Evolutionary conservation across 30 jellyfish, hydroid and myxozoan genomes (phyloP), one percentile per base, ranked within the genome.

Genomic region (Hydra vulgaris): DNA sequence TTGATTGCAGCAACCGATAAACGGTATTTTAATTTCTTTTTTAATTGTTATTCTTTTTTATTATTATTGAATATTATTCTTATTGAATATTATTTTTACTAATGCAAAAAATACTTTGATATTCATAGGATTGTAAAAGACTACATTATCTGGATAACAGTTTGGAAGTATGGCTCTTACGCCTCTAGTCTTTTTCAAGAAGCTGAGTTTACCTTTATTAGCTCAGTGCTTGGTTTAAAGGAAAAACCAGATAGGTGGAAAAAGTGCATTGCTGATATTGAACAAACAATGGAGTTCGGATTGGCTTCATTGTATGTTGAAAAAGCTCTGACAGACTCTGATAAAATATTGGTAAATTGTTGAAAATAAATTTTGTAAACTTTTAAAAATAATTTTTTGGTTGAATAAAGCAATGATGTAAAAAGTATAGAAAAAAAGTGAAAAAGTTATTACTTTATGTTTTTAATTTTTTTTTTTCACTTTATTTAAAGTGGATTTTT

Each of bases 271-370:
- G 73, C 73, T 15, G 85, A 79, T 55, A 80, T 68, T 22, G 89
- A 85, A 70, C 27, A 76, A 61, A 79, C 54, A 23, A 90, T 90
- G 97, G 97, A 89, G 73, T 78, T 90, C 89, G 97, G 96, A 0
- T 70, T 90, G 15, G 95, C 95, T 18, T 88, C 95, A 0, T 23
- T 84, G 66, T 77, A 79, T 23, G 95, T 90, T 81, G 81, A 79
- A 74, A 88, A 90, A 69, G 74, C 70, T 17, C 54, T 90, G 73
- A 80, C 80, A 40, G 88, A 82, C 54, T 80, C 68, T 0, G 90
- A 79, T 66, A 85, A 85, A 74, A 40, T 61, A 20, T 74, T 66
- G 95, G 97, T 89, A 73, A 25, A n/a, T n/a, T n/a, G n/a, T n/a
- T n/a, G n/a, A n/a, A n/a, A n/a, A n/a, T n/a, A n/a, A n/a, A n/a